Evolutionary conservation across 1,140 invertebrate genomes (phyloP).

Genomic region (Leptopilina boulardi): DNA sequence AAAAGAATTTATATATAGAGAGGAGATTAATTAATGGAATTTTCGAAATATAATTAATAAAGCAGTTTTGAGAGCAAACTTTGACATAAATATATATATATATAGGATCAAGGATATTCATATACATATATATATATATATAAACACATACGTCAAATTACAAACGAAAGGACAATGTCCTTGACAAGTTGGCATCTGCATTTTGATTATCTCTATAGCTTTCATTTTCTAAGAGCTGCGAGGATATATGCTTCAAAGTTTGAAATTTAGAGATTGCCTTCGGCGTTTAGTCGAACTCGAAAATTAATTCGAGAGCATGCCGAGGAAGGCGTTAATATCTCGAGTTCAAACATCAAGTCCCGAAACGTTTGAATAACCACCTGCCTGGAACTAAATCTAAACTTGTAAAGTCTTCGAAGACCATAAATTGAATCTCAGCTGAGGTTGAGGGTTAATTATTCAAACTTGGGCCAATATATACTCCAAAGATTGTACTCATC

Average conservation of each 20-base stretch:
- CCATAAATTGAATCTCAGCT: conserved; percentile 8
- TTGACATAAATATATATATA: too few species aligned
- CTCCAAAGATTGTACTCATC: too few species aligned
- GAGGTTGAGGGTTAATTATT: conserved; percentile 23
- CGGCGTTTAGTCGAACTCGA: conserved; percentile 17
- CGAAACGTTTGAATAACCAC: conserved; percentile 27
- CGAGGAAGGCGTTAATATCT: conserved; percentile 31
- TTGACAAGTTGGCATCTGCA: conserved; percentile 2
- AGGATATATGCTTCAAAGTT: conserved; percentile 6
- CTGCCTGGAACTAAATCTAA: conserved; percentile 22
- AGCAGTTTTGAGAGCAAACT: too few species aligned
- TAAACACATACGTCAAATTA: too few species aligned
- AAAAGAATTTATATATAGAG: too few species aligned
- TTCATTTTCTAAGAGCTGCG: neutral
- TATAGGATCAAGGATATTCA: too few species aligned
- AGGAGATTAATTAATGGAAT: too few species aligned
- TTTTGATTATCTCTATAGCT: neutral
- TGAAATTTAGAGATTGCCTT: conserved; percentile 7
- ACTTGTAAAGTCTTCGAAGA: conserved; percentile 15
- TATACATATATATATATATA: too few species aligned
- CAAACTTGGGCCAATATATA: neutral
- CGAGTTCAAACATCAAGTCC: conserved; percentile 31
- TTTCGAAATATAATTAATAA: too few species aligned
- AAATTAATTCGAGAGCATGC: conserved; percentile 33
- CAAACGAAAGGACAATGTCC: neutral